Evolutionary conservation across 2,888 invertebrate genomes (phyloP).

Genomic region (Acleris sparsana): DNA sequence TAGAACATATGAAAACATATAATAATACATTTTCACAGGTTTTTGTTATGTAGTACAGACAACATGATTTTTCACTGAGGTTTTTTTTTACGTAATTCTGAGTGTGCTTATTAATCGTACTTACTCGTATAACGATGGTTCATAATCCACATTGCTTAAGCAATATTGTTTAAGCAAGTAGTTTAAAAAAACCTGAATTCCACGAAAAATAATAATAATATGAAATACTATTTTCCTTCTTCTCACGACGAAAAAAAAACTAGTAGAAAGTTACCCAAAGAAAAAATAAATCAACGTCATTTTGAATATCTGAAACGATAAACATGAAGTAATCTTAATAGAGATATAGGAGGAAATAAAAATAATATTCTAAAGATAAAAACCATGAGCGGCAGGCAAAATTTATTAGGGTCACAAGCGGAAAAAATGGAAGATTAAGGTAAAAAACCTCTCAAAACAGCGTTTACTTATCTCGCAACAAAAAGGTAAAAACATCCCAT

Average conservation of each 20-base stretch:
- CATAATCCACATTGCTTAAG: no score
- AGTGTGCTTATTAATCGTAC: no score
- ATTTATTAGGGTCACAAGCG: conserved; percentile 36
- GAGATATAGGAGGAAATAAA: conserved; percentile 18
- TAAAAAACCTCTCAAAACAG: conserved; percentile 27
- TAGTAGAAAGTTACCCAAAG: no score
- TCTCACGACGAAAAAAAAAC: no score
- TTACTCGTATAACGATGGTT: no score
- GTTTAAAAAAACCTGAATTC: no score
- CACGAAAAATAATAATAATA: no score
- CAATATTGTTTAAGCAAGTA: no score
- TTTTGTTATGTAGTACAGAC: neutral
- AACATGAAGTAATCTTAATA: conserved; percentile 10
- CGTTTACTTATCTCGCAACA: conserved; percentile 21
- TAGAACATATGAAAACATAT: neutral
- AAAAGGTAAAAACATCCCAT: conserved; percentile 3
- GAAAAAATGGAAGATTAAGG: conserved; percentile 31
- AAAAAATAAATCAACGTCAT: neutral
- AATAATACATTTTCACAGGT: neutral
- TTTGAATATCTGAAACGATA: neutral
- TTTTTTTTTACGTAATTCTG: no score
- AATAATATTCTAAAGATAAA: conserved; percentile 24
- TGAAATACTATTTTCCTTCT: no score
- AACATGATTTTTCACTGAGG: no score
- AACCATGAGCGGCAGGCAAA: conserved; percentile 19